Evolutionary conservation across 1,140 invertebrate species (phyloP).

Genomic region (Heliconius congener): DNA sequence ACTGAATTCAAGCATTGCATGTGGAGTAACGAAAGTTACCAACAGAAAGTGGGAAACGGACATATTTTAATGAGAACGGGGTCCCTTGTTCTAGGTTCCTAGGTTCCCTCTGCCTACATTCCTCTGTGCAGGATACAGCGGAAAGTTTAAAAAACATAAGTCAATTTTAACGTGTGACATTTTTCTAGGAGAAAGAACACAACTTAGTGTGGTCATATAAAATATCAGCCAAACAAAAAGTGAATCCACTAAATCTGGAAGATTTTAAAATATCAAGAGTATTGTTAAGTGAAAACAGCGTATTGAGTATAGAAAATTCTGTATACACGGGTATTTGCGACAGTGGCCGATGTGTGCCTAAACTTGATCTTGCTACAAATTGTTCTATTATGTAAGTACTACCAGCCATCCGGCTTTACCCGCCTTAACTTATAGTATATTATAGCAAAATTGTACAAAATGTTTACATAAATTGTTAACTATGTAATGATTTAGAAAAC

Average conservation of each 20-base stretch:
- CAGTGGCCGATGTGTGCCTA: conserved; percentile 8
- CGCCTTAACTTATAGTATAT: too few relatives aligned
- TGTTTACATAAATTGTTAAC: too few relatives aligned
- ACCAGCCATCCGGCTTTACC: neutral
- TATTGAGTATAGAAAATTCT: neutral
- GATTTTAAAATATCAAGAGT: conserved; percentile 24
- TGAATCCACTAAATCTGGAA: conserved; percentile 17
- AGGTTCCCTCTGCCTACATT: too few relatives aligned
- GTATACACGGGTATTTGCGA: conserved; percentile 43
- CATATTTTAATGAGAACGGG: too few relatives aligned
- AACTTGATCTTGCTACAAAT: conserved; percentile 1
- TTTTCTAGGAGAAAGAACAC: conserved; percentile 18
- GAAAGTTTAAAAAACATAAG: too few relatives aligned
- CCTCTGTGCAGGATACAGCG: too few relatives aligned
- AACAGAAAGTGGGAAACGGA: too few relatives aligned
- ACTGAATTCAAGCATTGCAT: too few relatives aligned
- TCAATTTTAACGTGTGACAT: neutral
- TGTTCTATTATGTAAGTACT: conserved; percentile 33
- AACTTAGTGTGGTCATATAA: conserved; percentile 38
- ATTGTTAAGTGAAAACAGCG: conserved; percentile 43
- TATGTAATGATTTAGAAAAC: too few relatives aligned
- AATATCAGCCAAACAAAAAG: conserved; percentile 36
- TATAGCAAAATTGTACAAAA: too few relatives aligned
- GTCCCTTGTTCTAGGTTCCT: too few relatives aligned
- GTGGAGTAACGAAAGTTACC: too few relatives aligned